These are phyloP conservation scores for Syngnathus rostellatus DNA, from an alignment of 2,797 vertebrate genomes.

Conservation along the genomic window DNA sequence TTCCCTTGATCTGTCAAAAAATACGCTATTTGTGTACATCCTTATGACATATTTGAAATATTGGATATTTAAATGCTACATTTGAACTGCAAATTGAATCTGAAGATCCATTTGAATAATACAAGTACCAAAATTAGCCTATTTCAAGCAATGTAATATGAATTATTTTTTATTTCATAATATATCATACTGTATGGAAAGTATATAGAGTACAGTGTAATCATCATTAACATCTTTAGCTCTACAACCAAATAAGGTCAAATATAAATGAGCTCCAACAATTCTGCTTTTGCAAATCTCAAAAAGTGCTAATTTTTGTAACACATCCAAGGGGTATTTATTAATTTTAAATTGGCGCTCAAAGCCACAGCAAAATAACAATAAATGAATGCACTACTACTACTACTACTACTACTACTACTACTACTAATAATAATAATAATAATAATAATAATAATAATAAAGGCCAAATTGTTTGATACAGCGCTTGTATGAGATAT, in stretches of 20 bases:
- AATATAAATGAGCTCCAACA: background rate
- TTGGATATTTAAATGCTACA: too few relatives aligned
- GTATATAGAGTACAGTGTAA: background rate
- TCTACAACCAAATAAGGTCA: background rate
- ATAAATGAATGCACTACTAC: too few relatives aligned
- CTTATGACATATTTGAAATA: too few relatives aligned
- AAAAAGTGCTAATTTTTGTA: background rate
- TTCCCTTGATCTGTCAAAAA: background rate
- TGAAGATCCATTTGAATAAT: too few relatives aligned
- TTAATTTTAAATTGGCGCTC: too few relatives aligned
- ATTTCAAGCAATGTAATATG: background rate
- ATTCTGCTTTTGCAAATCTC: background rate
- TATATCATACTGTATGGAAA: background rate
- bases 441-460: background rate
- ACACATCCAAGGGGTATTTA: background rate
- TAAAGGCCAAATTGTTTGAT: background rate
- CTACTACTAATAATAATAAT: background rate
- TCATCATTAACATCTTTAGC: background rate
- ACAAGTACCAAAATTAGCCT: too few relatives aligned
- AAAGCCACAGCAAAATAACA: background rate
- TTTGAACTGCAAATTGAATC: too few relatives aligned
- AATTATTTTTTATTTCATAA: background rate
- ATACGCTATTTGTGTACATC: background rate
- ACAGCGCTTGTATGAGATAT: background rate
- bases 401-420: too few relatives aligned